Percentiles rank a stretch among this genome's conserved stretches.
Evolutionary conservation across 2,113 vertebrate species (phyloP).

Genomic region (Piprites chloris): DNA sequence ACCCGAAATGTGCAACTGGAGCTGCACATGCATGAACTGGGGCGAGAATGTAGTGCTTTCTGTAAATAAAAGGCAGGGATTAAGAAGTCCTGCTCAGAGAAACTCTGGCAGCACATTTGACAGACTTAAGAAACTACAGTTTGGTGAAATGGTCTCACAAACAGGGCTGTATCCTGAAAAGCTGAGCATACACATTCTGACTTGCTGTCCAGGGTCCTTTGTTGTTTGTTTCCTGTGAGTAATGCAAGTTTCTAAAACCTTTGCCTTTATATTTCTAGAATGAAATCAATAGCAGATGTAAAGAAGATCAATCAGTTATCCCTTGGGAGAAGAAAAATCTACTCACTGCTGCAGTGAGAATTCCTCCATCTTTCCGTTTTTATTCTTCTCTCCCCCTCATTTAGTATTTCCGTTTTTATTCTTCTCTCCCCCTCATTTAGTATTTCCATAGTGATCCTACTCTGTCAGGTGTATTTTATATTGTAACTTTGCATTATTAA

Average conservation of each 20-base stretch:
- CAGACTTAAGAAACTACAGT: no score
- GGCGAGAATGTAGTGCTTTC: background rate
- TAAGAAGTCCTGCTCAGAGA: accelerated
- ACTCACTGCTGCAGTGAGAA: background rate
- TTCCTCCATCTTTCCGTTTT: background rate
- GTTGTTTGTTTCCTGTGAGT: background rate
- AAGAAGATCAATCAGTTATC: background rate
- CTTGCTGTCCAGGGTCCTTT: no score
- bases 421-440: background rate
- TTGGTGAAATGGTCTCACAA: no score
- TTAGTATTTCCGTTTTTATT: background rate
- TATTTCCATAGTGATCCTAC: background rate
- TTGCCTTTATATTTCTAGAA: background rate
- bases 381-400: background rate
- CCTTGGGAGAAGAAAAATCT: background rate
- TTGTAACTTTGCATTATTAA: background rate
- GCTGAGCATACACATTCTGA: no score
- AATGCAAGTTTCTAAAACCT: background rate
- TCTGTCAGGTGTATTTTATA: background rate
- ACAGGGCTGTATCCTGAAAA: no score
- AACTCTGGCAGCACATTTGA: no score
- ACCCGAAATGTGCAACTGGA: accelerated
- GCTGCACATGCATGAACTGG: accelerated
- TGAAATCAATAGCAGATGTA: background rate
- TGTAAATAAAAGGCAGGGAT: background rate